phyloP scores from a whole-genome alignment of 1,140 invertebrate species.

The Prorops nasuta region DNA sequence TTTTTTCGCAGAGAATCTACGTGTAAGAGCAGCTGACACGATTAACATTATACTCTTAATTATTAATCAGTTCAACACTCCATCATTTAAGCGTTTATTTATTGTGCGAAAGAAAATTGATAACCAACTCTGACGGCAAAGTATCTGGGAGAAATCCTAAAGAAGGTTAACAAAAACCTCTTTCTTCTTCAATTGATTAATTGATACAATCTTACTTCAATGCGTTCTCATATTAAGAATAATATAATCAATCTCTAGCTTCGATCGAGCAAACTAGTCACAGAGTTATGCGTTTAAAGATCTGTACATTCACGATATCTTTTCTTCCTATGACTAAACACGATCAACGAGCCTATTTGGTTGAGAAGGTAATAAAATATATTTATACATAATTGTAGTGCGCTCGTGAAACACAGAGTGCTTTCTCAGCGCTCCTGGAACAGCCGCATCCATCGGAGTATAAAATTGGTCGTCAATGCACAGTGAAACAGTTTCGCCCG shows the following conservation, averaged over 20 bases:
- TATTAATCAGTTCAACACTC: too few relatives aligned
- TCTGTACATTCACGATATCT: conserved; percentile 18
- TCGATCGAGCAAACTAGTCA: conserved; percentile 25
- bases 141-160: too few relatives aligned
- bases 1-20: too few relatives aligned
- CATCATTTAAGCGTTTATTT: too few relatives aligned
- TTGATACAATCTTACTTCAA: conserved; percentile 27
- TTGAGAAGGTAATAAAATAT: conserved; percentile 53
- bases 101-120: too few relatives aligned
- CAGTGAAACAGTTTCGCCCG: conserved; percentile 6
- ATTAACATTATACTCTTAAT: too few relatives aligned
- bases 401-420: neutral
- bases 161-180: too few relatives aligned
- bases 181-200: conserved; percentile 11
- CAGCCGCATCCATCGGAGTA: conserved; percentile 21
- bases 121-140: too few relatives aligned
- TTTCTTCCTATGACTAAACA: conserved; percentile 33
- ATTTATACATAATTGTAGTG: conserved; percentile 30
- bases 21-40: too few relatives aligned
- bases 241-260: conserved; percentile 30
- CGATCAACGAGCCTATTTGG: conserved; percentile 36
- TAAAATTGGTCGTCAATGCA: conserved; percentile 30
- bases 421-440: neutral
- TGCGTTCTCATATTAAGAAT: conserved; percentile 27
- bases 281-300: conserved; percentile 19